These are phyloP conservation scores for Noturus placidus DNA, from an alignment of 2,113 vertebrate species.

Conservation along the genomic window DNA sequence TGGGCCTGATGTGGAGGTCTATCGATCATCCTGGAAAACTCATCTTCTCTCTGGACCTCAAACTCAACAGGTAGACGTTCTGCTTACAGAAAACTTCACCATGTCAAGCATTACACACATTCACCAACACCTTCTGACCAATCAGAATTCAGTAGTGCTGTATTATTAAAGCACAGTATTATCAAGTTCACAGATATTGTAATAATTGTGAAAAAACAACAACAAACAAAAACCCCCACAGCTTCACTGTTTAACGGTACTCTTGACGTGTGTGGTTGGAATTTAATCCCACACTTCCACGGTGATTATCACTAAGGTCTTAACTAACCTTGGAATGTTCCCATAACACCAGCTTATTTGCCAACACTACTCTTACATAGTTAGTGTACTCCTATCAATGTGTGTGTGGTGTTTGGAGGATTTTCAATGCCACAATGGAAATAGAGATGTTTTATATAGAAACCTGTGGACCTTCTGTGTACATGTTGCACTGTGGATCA, in stretches of 20 bases:
- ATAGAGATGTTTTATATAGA: not conserved
- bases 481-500: not conserved
- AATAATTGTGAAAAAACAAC: no score
- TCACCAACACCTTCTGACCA: not conserved
- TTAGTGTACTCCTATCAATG: not conserved
- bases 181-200: not conserved
- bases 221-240: no score
- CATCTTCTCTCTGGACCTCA: constrained; percentile 92
- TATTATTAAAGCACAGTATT: not conserved
- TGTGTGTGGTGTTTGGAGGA: not conserved
- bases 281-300: constrained; percentile 52
- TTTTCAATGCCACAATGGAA: constrained; percentile 17
- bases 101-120: not conserved
- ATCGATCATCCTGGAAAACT: constrained; percentile 93
- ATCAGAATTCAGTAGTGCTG: not conserved
- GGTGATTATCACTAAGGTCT: constrained; percentile 65
- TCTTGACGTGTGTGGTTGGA: constrained; percentile 4
- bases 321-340: constrained; percentile 67
- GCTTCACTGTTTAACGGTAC: no score
- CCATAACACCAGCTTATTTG: constrained; percentile 62
- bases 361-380: constrained; percentile 24
- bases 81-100: not conserved
- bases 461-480: not conserved
- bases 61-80: constrained; percentile 82
- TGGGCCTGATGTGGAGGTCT: constrained; percentile 97